Base-by-base conservation (phyloP, 1,140 invertebrate genomes). In the Mesaphorura yosii region DNA sequence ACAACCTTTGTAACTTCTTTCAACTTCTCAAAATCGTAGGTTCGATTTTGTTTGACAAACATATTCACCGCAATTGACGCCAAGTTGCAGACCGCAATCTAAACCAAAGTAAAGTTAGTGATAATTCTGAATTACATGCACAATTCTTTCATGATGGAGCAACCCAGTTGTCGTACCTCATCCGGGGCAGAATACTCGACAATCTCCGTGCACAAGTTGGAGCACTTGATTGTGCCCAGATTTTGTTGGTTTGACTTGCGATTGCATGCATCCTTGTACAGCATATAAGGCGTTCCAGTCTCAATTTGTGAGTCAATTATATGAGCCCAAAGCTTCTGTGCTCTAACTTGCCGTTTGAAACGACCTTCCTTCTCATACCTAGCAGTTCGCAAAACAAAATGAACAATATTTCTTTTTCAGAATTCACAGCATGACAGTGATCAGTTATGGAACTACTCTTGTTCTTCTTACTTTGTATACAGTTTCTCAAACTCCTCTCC, bases 171-270 rank as follows among this genome's bases (percentile, higher is more conserved):
- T n/a, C n/a, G n/a, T 58, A 78, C 81, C 78, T 98, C 94, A 71
- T 96, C 88, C 2, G 81, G 73, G 34, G 85, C 81, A 14, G 83
- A 86, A 67, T 95, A 98, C 70, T 98, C 83, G 1, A 98, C 79
- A 65, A 98, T 91, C 78, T 99, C 96, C 1, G 95, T 98, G 67
- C 94, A 98, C 15, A 98, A 73, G 72, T 98, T 98, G 57, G 90
- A 95, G 68, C 92, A 93, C 72, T 95, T 96, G 55, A 99, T 98
- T 4, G 95, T 98, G 25, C 95, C 96, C 19, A 99, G 69, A 73
- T 99, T 98, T 70, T 99, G 83, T 67, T 99, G 96, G 70, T 99
- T 99, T 46, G 87, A 91, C 73, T 98, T 98, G 7, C 83, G 72
- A 67, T 99, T 99, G 65, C 94, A 98, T 15, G 89, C 79, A 74